Evolutionary conservation across 2,113 vertebrate species (phyloP), one percentile per base, ranked within the genome.

Genomic region (Eonycteris spelaea): DNA sequence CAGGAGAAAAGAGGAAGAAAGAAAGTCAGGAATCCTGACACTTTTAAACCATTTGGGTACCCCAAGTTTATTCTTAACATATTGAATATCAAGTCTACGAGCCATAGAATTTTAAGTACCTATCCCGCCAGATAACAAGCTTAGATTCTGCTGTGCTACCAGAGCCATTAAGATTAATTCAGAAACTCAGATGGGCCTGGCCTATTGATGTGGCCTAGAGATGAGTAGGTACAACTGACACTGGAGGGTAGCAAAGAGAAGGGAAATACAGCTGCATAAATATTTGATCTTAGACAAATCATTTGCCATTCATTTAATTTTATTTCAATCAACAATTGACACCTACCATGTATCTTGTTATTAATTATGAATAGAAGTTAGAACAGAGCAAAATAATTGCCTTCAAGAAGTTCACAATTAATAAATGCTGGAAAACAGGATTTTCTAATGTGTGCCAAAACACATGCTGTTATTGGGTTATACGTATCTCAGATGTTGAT

Each of bases 381-480:
- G 13, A 93, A 43, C 2, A 65, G 55, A 21, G 93, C 12, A 91
- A 82, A 94, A 74, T 26, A 14, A 83, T 18, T 83, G 48, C 26
- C 83, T 84, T 92, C 70, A 96, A 74, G 68, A 94, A 93, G 33
- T 57, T 83, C 35, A 59, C 12, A 82, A 43, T 33, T 71, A n/a
- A 78, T 59, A 75, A 77, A 61, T 92, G 22, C 15, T 92, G 26
- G 57, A 19, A 90, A 92, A 87, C 2, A 79, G 13, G 24, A 16
- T 22, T 95, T 95, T 71, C 13, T 43, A 59, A 26, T 22, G 21
- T 87, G 18, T 78, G 40, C 33, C 16, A 43, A 74, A 53, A 51
- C 5, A 53, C 7, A 59, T 12, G 8, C 9, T n/a, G 18, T 90
- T 35, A 63, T 24, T 70, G 70, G 55, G 53, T 90, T 83, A 57